Conservation (phyloP, 2,888 invertebrate species). For the Cynaeus angustus region DNA sequence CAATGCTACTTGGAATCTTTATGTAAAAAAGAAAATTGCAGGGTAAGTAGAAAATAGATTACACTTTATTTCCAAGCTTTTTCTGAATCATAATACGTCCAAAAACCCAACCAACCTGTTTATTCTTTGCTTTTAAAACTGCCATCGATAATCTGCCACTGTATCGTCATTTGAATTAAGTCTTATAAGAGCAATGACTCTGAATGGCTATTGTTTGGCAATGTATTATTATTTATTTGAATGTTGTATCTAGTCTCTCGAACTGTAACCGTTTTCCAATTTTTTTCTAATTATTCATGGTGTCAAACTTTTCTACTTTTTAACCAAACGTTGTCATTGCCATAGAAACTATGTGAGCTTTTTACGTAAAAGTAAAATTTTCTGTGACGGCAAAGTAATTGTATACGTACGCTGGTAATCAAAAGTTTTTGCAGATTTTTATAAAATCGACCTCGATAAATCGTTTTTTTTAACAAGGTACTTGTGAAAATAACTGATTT, state of each 20-base stretch:
- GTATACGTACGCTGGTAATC: background rate
- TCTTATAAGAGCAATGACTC: constrained; percentile 30
- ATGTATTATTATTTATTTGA: constrained; percentile 31
- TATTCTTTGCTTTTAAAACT: background rate
- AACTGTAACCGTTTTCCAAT: constrained; percentile 30
- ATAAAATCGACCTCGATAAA: constrained; percentile 4
- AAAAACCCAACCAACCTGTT: constrained; percentile 5
- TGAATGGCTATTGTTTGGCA: constrained; percentile 32
- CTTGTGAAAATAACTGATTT: background rate
- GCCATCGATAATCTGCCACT: constrained; percentile 5
- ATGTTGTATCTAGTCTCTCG: constrained; percentile 23
- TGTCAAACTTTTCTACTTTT: constrained; percentile 17
- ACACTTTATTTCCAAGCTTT: background rate
- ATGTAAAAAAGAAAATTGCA: constrained; percentile 79
- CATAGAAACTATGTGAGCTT: background rate
- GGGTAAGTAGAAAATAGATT: constrained; percentile 69
- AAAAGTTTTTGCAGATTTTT: background rate
- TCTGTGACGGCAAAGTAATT: constrained; percentile 2
- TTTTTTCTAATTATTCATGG: constrained; percentile 35
- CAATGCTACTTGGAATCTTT: constrained; percentile 92
- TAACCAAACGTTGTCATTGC: constrained; percentile 14
- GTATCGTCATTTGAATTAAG: constrained; percentile 1
- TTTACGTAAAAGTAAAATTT: background rate
- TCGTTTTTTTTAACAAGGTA: background rate
- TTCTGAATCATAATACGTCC: background rate